Evolutionary conservation across 2,888 invertebrate genomes (phyloP), one percentile per base, ranked within the genome.

Genomic region (Chloroclysta siterata): DNA sequence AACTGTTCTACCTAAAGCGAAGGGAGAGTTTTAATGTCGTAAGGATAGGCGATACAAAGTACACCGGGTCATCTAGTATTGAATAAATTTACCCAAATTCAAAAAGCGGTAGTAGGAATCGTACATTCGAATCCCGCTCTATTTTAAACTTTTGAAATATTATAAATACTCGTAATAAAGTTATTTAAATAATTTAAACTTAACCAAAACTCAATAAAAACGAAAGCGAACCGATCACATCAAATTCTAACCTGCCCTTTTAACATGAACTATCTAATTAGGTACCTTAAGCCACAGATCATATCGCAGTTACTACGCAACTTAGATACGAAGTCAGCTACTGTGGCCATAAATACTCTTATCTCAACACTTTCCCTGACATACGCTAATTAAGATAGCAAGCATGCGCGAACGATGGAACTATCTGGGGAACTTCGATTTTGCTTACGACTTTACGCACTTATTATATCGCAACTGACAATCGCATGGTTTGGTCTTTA

Each of bases 311-410:
- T 65, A 72, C 72, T 73, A 74, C 73, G 75, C 74, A 70, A 76
- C 71, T 73, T 68, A 72, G 72, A 75, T 78, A 79, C 75, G 70
- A 70, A 77, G 76, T 80, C 74, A 66, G 78, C 8, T 44, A 66
- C 51, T 51, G 53, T 65, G 64, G 72, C 74, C 67, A 76, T 78
- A 78, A 79, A 79, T 78, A 78, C 70, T 73, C 71, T 73, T 81
- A 84, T 82, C 81, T 78, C 66, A 81, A 82, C 80, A 85, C 83
- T 87, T 87, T 87, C 82, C 76, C 78, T 74, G 69, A 57, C 71
- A 72, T 62, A 70, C 72, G 82, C 80, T 87, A 85, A 86, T 83
- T 82, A 77, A 76, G 68, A 73, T 68, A 68, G 71, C 71, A 77
- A 78, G 76, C 76, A 78, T 72, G 74, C 64, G 62, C 66, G 66